phyloP scores from a whole-genome alignment of 1,140 invertebrate species.

The Caenorhabditis inopinata region DNA sequence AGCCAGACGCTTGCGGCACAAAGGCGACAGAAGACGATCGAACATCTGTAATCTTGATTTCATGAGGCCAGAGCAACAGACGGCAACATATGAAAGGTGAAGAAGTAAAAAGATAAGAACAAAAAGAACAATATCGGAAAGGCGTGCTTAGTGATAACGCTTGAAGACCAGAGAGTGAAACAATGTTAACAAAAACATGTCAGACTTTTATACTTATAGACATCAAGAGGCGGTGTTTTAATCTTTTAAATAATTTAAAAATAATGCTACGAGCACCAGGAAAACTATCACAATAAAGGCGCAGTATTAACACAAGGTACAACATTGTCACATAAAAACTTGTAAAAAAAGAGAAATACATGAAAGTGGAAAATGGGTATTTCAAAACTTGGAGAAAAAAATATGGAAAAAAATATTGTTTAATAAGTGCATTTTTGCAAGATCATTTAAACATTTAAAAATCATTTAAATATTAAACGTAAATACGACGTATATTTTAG shows the following conservation, averaged over 20 bases:
- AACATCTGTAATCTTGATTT: conserved; percentile 21
- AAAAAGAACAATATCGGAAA: conserved; percentile 24
- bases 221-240: background rate
- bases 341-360: background rate
- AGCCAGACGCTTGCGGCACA: conserved; percentile 24
- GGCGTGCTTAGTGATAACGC: conserved; percentile 26
- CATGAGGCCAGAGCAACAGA: background rate
- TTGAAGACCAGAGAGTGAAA: background rate
- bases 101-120: conserved; percentile 21
- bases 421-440: too few species aligned
- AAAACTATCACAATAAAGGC: background rate
- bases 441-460: background rate
- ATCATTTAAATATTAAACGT: background rate
- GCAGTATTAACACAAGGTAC: background rate
- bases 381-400: too few species aligned
- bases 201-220: background rate
- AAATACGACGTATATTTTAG: conserved; percentile 12
- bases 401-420: too few species aligned
- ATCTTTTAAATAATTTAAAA: background rate
- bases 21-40: conserved; percentile 27
- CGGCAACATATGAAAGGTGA: background rate
- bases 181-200: background rate
- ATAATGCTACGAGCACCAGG: background rate
- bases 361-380: background rate
- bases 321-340: background rate